Conservation (phyloP, 37 sponge, comb jelly and placozoan genomes). For the Halisarca cf. caerulea region DNA sequence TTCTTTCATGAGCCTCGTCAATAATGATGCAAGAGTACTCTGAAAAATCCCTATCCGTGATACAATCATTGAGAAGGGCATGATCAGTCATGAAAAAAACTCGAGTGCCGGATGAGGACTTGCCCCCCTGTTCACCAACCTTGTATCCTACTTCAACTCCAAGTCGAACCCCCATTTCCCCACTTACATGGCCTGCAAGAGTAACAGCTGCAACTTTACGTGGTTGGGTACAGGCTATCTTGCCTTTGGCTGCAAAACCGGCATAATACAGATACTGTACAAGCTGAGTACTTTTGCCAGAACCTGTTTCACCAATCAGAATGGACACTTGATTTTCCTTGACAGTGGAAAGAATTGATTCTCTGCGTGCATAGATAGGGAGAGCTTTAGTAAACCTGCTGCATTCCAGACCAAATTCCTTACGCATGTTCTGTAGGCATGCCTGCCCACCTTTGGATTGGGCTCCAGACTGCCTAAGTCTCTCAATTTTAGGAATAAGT, state of each 20-base stretch:
- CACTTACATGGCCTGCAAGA: conserved; percentile 70
- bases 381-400: conserved; percentile 18
- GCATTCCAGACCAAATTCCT: conserved; percentile 56
- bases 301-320: conserved; percentile 88
- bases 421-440: not conserved
- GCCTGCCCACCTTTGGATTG: not conserved
- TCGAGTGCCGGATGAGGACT: conserved; percentile 15
- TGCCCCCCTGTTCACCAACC: conserved; percentile 42
- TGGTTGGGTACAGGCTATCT: conserved; percentile 80
- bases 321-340: conserved; percentile 43
- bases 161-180: conserved; percentile 41
- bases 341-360: not conserved
- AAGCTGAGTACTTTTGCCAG: conserved; percentile 92
- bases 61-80: conserved; percentile 61
- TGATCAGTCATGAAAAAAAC: conserved; percentile 74
- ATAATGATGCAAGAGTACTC: conserved; percentile 70
- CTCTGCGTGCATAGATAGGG: conserved; percentile 10
- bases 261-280: conserved; percentile 80
- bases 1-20: conserved; percentile 91
- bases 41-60: conserved; percentile 43
- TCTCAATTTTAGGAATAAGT: not conserved
- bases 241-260: conserved; percentile 46
- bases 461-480: not conserved
- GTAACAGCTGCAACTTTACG: conserved; percentile 84
- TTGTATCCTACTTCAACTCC: conserved; percentile 62